Conservation (phyloP, 1,140 invertebrate species). For the Asbolus verrucosus region DNA sequence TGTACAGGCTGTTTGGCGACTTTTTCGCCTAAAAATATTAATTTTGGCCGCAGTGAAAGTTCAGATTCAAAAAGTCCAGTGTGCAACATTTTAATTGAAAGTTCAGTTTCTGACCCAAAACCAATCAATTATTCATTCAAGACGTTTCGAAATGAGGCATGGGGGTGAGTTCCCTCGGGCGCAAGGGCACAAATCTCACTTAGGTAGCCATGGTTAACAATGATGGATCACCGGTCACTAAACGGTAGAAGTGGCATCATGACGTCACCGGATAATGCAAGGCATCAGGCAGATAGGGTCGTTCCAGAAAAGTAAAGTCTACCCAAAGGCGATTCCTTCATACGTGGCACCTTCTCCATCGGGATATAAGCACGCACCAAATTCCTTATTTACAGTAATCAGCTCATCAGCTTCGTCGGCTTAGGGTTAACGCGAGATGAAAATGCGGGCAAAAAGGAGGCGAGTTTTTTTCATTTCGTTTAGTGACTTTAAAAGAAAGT, state of each 20-base stretch:
- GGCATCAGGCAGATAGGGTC: no score
- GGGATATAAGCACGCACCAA: slow-evolving; percentile 5
- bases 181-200: slow-evolving; percentile 27
- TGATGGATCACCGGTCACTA: slow-evolving; percentile 34
- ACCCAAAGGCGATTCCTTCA: slow-evolving; percentile 4
- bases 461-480: slow-evolving; percentile 32
- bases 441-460: slow-evolving; percentile 23
- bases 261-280: slow-evolving; percentile 36
- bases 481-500: slow-evolving; percentile 38
- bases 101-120: slow-evolving; percentile 3
- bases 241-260: slow-evolving; percentile 8
- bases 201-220: slow-evolving; percentile 27
- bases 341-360: neutral
- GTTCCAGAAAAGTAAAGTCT: slow-evolving; percentile 13
- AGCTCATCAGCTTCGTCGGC: slow-evolving; percentile 28
- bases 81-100: slow-evolving; percentile 5
- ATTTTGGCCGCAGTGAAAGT: no score
- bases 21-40: no score
- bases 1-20: no score
- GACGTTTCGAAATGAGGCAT: slow-evolving; percentile 22
- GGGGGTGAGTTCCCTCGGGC: slow-evolving; percentile 21
- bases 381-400: slow-evolving; percentile 39
- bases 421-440: slow-evolving; percentile 29
- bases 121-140: slow-evolving; percentile 35
- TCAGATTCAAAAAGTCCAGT: no score